A percentile compares a stretch with the other conserved stretches of the same genome.
phyloP scores from a whole-genome alignment of 1,140 invertebrate species.

The Pseudoatta argentina region DNA sequence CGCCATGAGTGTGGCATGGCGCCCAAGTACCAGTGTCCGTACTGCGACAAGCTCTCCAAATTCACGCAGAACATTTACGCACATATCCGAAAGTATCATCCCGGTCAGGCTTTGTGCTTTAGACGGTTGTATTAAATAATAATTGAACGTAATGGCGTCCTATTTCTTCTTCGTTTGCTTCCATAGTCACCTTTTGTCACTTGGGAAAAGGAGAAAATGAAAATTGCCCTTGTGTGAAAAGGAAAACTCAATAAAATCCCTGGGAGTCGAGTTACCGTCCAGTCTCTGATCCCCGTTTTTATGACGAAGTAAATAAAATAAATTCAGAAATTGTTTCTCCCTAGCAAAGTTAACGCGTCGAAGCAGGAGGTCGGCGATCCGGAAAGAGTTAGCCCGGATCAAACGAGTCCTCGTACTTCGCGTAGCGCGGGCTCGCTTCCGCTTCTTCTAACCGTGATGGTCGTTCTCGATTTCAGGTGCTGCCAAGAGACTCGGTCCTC shows the following conservation, averaged over 20 bases:
- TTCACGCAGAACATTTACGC: slow-evolving; percentile 81
- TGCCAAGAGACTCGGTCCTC: background rate
- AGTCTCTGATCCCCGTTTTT: slow-evolving; percentile 31
- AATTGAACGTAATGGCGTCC: background rate
- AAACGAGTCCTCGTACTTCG: background rate
- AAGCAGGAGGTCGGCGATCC: background rate
- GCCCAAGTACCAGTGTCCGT: slow-evolving; percentile 86
- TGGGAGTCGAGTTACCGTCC: slow-evolving; percentile 13
- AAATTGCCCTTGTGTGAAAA: slow-evolving; percentile 3
- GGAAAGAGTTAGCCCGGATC: background rate
- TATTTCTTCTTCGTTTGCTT: background rate
- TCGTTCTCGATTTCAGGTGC: slow-evolving; percentile 70
- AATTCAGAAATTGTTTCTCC: background rate
- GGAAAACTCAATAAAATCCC: slow-evolving; percentile 55
- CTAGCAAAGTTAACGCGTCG: background rate
- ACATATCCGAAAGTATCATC: slow-evolving; percentile 80
- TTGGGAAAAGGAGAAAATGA: background rate
- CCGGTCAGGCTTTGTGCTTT: slow-evolving; percentile 62
- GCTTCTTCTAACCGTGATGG: slow-evolving; percentile 43
- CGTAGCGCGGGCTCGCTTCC: background rate
- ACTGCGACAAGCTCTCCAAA: slow-evolving; percentile 84
- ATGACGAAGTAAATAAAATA: background rate
- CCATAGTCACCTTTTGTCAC: background rate
- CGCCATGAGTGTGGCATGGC: slow-evolving; percentile 87
- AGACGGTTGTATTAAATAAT: slow-evolving; percentile 66